Percentiles rank a stretch among this genome's conserved stretches.
Conservation (phyloP, 2,113 vertebrate genomes). For the Chamaea fasciata region DNA sequence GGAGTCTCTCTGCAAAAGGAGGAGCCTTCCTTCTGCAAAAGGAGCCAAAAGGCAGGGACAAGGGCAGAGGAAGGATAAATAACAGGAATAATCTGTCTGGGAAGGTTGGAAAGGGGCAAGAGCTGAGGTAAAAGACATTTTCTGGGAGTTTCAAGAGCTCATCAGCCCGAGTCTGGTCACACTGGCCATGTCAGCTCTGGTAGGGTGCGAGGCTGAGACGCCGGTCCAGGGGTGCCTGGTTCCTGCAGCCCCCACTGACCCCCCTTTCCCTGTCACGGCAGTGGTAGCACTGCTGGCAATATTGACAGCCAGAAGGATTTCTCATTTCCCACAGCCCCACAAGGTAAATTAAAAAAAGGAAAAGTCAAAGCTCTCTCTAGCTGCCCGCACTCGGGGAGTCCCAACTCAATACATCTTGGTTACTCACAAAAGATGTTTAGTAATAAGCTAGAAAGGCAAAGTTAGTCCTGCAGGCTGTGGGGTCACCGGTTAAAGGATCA, state of each 20-base stretch:
- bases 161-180: not conserved
- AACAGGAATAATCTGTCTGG: not conserved
- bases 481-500: not conserved
- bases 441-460: conserved; percentile 68
- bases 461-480: conserved; percentile 43
- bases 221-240: not conserved
- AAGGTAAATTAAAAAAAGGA: conserved; percentile 79
- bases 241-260: not conserved
- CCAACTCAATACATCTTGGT: conserved; percentile 75
- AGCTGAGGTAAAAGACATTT: not conserved
- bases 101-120: not conserved
- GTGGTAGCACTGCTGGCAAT: conserved; percentile 8
- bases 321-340: conserved; percentile 68
- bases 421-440: conserved; percentile 74
- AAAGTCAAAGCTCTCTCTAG: conserved; percentile 78
- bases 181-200: not conserved
- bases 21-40: not conserved
- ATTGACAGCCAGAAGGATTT: conserved; percentile 75
- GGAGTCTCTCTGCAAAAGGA: not conserved
- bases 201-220: not conserved
- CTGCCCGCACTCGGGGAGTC: conserved; percentile 68
- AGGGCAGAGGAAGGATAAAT: not conserved
- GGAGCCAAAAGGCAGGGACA: not conserved
- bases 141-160: not conserved
- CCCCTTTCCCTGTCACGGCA: conserved; percentile 21